Percentiles rank a stretch among this genome's conserved stretches.
These are phyloP conservation scores for Drosophila lutescens DNA, from an alignment of 2,888 invertebrate genomes.

Conservation along the genomic window DNA sequence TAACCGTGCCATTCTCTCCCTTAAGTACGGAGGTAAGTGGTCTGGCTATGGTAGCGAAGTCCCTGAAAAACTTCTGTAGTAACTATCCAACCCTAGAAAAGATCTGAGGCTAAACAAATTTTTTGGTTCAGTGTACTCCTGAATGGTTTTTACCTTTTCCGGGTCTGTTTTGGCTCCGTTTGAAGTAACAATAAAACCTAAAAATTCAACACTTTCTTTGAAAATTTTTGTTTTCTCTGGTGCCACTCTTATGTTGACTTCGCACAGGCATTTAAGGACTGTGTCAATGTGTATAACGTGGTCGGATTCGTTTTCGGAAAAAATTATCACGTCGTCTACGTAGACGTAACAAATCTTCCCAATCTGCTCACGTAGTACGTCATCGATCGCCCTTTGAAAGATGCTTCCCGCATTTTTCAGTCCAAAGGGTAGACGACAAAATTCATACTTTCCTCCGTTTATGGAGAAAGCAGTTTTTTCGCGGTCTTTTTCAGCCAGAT, in stretches of 20 bases:
- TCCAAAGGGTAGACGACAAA: not conserved
- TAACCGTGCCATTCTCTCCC: slow-evolving; percentile 4
- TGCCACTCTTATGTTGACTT: not conserved
- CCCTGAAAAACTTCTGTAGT: slow-evolving; percentile 1
- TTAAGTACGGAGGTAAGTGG: slow-evolving; percentile 3
- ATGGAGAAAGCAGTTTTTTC: no score
- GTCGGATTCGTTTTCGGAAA: not conserved
- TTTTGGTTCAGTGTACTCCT: slow-evolving; percentile 6
- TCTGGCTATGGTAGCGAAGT: not conserved
- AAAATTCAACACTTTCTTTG: slow-evolving; percentile 3
- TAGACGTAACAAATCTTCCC: not conserved
- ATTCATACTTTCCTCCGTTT: not conserved
- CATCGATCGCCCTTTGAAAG: not conserved
- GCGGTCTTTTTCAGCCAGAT: no score
- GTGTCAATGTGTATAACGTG: no score
- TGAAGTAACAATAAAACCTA: not conserved
- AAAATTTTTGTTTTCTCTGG: slow-evolving; percentile 1
- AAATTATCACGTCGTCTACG: not conserved
- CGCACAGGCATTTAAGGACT: no score
- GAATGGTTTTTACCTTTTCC: slow-evolving; percentile 5
- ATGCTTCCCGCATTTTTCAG: not conserved
- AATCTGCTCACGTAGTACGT: not conserved
- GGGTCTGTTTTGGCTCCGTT: slow-evolving; percentile 10
- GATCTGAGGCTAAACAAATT: slow-evolving; percentile 13
- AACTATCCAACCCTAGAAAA: not conserved